These are phyloP conservation scores for Drosophila subquinaria DNA, from an alignment of 2,888 invertebrate species.

Conservation along the genomic window DNA sequence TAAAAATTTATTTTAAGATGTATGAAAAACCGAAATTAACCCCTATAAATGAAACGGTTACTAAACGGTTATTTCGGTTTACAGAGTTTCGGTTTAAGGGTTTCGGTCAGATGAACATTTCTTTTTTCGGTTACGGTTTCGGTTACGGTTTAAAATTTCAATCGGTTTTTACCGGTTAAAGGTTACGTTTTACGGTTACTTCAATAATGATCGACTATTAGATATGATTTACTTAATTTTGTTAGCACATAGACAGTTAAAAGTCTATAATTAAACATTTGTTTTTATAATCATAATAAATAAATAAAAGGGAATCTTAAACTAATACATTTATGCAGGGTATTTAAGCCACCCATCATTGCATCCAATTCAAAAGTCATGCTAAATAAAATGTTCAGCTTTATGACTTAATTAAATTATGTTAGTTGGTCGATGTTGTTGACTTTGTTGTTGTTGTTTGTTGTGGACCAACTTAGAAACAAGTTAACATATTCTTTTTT, in stretches of 20 bases:
- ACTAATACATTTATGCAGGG: background rate
- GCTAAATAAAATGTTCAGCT: conserved; percentile 27
- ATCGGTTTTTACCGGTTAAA: too few relatives aligned
- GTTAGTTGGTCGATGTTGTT: conserved; percentile 15
- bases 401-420: conserved; percentile 25
- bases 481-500: background rate
- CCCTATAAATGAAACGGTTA: too few relatives aligned
- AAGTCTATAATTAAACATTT: background rate
- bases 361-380: background rate
- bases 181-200: too few relatives aligned
- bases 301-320: background rate
- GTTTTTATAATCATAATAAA: background rate
- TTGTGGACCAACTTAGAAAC: conserved; percentile 11
- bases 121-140: too few relatives aligned
- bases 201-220: background rate
- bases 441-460: conserved; percentile 6
- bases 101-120: too few relatives aligned
- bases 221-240: background rate
- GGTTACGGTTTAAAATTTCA: too few relatives aligned
- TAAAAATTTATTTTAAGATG: too few relatives aligned
- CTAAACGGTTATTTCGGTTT: too few relatives aligned
- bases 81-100: too few relatives aligned
- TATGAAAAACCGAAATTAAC: too few relatives aligned
- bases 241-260: too few relatives aligned
- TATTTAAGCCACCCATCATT: background rate